Conservation (phyloP, 2,888 invertebrate species). For the Margaritifera margaritifera region DNA sequence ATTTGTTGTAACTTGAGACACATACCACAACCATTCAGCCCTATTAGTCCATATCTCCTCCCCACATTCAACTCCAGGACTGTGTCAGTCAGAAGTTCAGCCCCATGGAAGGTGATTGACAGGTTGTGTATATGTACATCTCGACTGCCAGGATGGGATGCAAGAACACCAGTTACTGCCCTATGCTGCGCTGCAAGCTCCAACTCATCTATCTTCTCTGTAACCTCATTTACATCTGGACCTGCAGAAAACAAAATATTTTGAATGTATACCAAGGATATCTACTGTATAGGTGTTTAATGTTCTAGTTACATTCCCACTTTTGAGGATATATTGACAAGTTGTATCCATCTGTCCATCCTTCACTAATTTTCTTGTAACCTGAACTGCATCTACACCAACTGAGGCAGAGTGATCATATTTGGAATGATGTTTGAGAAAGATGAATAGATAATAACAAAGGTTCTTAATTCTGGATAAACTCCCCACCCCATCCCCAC, state of each 20-base stretch:
- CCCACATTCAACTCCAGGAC: constrained; percentile 97
- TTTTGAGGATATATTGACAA: too few relatives aligned
- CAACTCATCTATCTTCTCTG: constrained; percentile 86
- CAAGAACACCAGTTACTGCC: constrained; percentile 87
- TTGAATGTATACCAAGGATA: neutral
- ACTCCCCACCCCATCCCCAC: too few relatives aligned
- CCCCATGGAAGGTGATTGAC: constrained; percentile 98
- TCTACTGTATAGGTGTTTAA: too few relatives aligned
- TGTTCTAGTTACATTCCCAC: too few relatives aligned
- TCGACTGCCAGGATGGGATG: constrained; percentile 94
- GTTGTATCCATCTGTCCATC: too few relatives aligned
- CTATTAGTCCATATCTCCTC: constrained; percentile 95
- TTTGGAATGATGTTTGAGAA: too few relatives aligned
- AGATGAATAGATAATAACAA: too few relatives aligned
- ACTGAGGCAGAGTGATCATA: too few relatives aligned
- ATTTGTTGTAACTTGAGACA: neutral
- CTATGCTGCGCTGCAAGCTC: constrained; percentile 87
- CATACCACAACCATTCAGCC: constrained; percentile 96
- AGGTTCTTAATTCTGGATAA: too few relatives aligned
- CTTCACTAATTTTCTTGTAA: too few relatives aligned
- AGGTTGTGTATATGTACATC: constrained; percentile 97
- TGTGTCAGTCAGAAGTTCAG: constrained; percentile 95
- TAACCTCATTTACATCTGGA: constrained; percentile 76
- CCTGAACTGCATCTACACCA: too few relatives aligned
- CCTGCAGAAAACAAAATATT: neutral